A percentile compares a stretch with the other conserved stretches of the same genome.
phyloP scores from a whole-genome alignment of 2,113 vertebrate species.

The Hirundichthys speculiger region DNA sequence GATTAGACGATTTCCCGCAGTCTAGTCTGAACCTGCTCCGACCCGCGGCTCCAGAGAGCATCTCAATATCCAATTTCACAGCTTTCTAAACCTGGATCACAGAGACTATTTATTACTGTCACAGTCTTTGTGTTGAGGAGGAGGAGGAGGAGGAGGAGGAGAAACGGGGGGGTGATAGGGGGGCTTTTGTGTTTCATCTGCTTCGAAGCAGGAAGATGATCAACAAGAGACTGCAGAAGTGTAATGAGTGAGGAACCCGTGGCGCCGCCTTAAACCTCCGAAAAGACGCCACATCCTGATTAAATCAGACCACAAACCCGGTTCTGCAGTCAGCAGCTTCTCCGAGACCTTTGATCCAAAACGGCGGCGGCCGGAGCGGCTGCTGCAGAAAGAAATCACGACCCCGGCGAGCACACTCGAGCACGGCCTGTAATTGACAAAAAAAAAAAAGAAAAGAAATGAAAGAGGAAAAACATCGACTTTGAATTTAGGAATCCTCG shows the following conservation, averaged over 20 bases:
- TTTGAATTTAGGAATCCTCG: conserved; percentile 15
- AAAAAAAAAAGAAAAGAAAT: background rate
- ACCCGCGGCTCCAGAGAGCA: conserved; percentile 70
- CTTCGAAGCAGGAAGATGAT: conserved; percentile 51
- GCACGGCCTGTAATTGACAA: background rate
- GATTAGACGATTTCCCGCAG: conserved; percentile 72
- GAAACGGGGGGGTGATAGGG: background rate
- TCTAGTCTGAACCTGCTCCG: conserved; percentile 70
- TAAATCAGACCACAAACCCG: conserved; percentile 47
- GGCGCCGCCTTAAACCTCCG: conserved; percentile 48
- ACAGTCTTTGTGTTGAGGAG: conserved; percentile 42
- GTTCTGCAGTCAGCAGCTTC: conserved; percentile 64
- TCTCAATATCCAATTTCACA: conserved; percentile 81
- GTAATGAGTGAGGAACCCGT: conserved; percentile 61
- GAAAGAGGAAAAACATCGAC: background rate
- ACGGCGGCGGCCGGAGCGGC: conserved; percentile 7
- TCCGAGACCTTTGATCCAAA: conserved; percentile 56
- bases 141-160: background rate
- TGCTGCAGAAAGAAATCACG: conserved; percentile 26
- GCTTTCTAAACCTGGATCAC: conserved; percentile 79
- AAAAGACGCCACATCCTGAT: conserved; percentile 12
- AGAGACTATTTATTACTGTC: conserved; percentile 80
- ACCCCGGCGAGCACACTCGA: conserved; percentile 1
- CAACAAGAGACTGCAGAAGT: conserved; percentile 41
- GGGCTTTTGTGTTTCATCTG: conserved; percentile 63